Percentiles rank a stretch among this genome's conserved stretches.
Conservation (phyloP, 2,888 invertebrate genomes). For the Biston stratarius region DNA sequence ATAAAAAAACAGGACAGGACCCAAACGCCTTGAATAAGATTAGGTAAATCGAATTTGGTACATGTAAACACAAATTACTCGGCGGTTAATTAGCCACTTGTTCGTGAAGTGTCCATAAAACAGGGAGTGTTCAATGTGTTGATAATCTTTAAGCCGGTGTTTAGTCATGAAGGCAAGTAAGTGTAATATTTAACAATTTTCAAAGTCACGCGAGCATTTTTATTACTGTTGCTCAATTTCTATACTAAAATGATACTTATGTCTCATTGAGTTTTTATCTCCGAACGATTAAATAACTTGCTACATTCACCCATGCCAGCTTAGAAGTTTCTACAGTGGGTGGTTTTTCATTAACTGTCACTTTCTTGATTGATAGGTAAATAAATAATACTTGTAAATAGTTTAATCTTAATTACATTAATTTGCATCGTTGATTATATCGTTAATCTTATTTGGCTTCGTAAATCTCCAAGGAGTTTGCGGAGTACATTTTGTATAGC, state of each 20-base stretch:
- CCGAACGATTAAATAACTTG: slow-evolving; percentile 7
- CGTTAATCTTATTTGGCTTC: slow-evolving; percentile 2
- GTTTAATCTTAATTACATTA: slow-evolving; percentile 30
- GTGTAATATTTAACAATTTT: slow-evolving; percentile 36
- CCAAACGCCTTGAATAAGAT: not conserved
- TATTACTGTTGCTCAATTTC: slow-evolving; percentile 36
- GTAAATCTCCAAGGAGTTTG: not conserved
- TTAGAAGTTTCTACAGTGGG: slow-evolving; percentile 11
- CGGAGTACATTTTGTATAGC: not conserved
- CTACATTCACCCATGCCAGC: slow-evolving; percentile 1
- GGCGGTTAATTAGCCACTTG: slow-evolving; percentile 21
- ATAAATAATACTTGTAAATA: slow-evolving; percentile 28
- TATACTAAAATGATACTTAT: slow-evolving; percentile 25
- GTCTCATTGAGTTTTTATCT: slow-evolving; percentile 36
- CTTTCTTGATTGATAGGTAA: slow-evolving; percentile 25
- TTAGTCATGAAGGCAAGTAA: slow-evolving; percentile 36
- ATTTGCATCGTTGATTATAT: slow-evolving; percentile 35
- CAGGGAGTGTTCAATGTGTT: slow-evolving; percentile 27
- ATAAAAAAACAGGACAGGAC: no score
- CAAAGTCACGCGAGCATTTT: slow-evolving; percentile 39
- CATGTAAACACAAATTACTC: slow-evolving; percentile 11
- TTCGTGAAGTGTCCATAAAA: slow-evolving; percentile 26
- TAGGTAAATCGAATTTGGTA: not conserved
- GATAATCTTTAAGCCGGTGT: slow-evolving; percentile 20
- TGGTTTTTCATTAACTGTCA: slow-evolving; percentile 17